Evolutionary conservation across 2,888 invertebrate species (phyloP).

Genomic region (Drosophila stalkeri): DNA sequence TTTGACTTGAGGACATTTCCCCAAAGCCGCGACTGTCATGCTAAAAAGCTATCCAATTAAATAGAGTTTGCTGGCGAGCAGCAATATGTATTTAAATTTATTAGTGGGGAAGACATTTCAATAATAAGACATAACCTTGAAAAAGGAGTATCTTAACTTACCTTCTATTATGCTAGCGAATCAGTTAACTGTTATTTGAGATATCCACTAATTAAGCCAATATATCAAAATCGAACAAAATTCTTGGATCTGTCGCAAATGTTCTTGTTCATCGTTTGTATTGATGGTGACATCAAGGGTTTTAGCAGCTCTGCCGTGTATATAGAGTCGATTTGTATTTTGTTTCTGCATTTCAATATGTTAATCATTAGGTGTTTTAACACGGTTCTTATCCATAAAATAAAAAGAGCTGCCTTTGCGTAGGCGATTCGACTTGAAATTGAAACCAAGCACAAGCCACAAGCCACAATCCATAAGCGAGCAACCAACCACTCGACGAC

Average conservation of each 20-base stretch:
- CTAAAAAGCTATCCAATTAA: too few species aligned
- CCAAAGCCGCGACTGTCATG: too few species aligned
- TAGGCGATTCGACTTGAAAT: slow-evolving; percentile 43
- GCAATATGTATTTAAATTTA: too few species aligned
- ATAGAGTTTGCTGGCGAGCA: too few species aligned
- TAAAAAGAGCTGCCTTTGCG: slow-evolving; percentile 45
- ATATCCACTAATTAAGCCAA: not conserved
- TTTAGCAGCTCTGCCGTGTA: not conserved
- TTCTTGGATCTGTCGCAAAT: not conserved
- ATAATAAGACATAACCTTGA: not conserved
- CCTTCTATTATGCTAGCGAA: too few species aligned
- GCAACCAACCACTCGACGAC: slow-evolving; percentile 55
- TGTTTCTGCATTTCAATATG: not conserved
- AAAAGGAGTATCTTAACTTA: not conserved
- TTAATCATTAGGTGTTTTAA: not conserved
- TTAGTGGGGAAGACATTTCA: too few species aligned
- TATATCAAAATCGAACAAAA: not conserved
- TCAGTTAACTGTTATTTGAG: not conserved
- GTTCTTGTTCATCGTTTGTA: not conserved
- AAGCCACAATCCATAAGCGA: slow-evolving; percentile 23
- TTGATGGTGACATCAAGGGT: not conserved
- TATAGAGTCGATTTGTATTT: not conserved
- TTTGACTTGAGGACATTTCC: too few species aligned
- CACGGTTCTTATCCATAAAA: slow-evolving; percentile 8
- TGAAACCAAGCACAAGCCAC: slow-evolving; percentile 24